Evolutionary conservation across 2,888 invertebrate species (phyloP).

Genomic region (Adelphocoris suturalis): DNA sequence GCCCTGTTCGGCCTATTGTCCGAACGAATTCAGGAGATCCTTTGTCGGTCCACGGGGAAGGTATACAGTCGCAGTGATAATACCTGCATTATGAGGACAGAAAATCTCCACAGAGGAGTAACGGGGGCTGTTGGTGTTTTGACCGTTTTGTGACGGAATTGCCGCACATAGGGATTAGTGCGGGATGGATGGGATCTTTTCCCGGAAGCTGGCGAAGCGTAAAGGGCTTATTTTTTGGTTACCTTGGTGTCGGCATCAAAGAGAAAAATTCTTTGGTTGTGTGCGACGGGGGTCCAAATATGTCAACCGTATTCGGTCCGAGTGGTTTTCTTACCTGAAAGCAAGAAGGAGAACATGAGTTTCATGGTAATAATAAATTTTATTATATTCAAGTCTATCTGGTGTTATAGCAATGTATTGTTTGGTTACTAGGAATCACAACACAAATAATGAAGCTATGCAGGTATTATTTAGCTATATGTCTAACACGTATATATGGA

Average conservation of each 20-base stretch:
- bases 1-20: constrained; percentile 45
- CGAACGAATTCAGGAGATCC: background rate
- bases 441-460: too few species aligned
- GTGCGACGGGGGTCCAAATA: constrained; percentile 38
- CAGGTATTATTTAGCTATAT: too few species aligned
- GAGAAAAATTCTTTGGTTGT: background rate
- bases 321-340: constrained; percentile 41
- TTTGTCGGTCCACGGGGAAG: constrained; percentile 17
- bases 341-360: background rate
- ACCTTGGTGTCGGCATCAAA: background rate
- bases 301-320: constrained; percentile 39
- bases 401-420: too few species aligned
- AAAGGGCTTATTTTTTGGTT: constrained; percentile 48
- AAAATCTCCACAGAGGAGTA: constrained; percentile 22
- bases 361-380: background rate
- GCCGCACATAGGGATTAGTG: constrained; percentile 49
- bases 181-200: constrained; percentile 3
- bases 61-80: background rate
- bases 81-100: constrained; percentile 41
- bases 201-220: constrained; percentile 40
- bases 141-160: constrained; percentile 63
- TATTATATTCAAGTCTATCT: too few species aligned
- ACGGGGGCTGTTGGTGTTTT: constrained; percentile 53
- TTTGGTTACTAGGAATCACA: too few species aligned
- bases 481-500: too few species aligned